Conservation (phyloP, 1,140 invertebrate genomes). For the Drosophila nigromelanica region DNA sequence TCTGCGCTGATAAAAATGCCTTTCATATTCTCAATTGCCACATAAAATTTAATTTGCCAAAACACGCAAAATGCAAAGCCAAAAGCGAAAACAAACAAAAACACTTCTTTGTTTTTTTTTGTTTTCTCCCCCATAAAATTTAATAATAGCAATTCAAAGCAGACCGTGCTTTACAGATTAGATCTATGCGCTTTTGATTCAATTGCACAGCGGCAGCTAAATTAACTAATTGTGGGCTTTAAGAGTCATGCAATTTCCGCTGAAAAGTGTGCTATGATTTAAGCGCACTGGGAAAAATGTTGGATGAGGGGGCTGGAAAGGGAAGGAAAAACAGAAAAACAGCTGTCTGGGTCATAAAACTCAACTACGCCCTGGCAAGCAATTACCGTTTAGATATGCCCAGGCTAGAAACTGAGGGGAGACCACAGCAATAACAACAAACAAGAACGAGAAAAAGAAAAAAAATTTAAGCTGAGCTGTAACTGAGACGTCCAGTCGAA, state of each 20-base stretch:
- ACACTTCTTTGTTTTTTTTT: neutral
- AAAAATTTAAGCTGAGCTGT: conserved; percentile 33
- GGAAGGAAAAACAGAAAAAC: conserved; percentile 31
- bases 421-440: conserved; percentile 18
- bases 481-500: conserved; percentile 71
- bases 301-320: too few species aligned
- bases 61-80: conserved; percentile 1
- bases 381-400: conserved; percentile 76
- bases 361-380: conserved; percentile 75
- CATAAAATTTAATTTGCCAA: conserved; percentile 37
- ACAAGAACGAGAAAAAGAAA: neutral
- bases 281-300: conserved; percentile 4
- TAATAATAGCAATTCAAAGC: conserved; percentile 46
- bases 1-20: conserved; percentile 5
- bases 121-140: conserved; percentile 41
- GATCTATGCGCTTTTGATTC: conserved; percentile 45
- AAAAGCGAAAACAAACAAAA: conserved; percentile 9
- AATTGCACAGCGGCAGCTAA: conserved; percentile 31
- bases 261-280: conserved; percentile 59
- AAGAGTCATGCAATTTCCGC: conserved; percentile 19
- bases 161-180: conserved; percentile 31
- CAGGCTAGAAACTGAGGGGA: conserved; percentile 5
- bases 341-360: conserved; percentile 77
- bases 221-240: conserved; percentile 48
- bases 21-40: conserved; percentile 32